Evolutionary conservation across 2,113 vertebrate genomes (phyloP), one percentile per base, ranked within the genome.

Genomic region (Psilopsiagon aymara): DNA sequence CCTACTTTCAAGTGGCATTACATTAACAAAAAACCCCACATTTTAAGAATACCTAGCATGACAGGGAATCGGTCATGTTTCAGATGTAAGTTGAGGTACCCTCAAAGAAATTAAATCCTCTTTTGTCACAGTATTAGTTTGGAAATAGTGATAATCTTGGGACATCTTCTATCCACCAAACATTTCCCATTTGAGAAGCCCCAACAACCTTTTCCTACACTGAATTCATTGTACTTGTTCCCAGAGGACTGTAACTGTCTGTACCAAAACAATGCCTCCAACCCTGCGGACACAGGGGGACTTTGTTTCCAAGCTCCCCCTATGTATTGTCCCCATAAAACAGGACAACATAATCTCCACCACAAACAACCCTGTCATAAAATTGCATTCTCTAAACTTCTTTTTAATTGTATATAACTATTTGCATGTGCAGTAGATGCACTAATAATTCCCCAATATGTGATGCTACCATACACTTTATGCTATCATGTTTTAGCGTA

Each of bases 41-140:
- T 78, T 83, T 96, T 60, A 70, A 25, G 79, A 59, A n/a, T 66
- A 82, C 84, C 66, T 92, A 94, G 73, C 62, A 82, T 64, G 76
- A 79, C 76, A 86, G 35, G 47, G 92, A 60, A 94, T 91, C 1
- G 49, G 27, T 68, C 17, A 9, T 9, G 13, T 71, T 92, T 78
- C 68, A 86, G 52, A 76, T 21, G 8, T 7, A 60, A 77, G 44
- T 0, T 90, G 77, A 75, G 41, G 53, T 46, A 88, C 15, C 17
- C 28, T 24, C 39, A 75, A 76, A 70, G 31, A 86, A 70, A 55
- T 41, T 4, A 75, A 86, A 71, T 43, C 12, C 27, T 88, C 28
- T 82, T 77, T n/a, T 77, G 51, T 57, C 37, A 74, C 33, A 53
- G 3, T 17, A 74, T 28, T 63, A 27, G 28, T 73, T 21, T 44